Evolutionary conservation across 2,113 vertebrate genomes (phyloP).

Genomic region (Casuarius casuarius): DNA sequence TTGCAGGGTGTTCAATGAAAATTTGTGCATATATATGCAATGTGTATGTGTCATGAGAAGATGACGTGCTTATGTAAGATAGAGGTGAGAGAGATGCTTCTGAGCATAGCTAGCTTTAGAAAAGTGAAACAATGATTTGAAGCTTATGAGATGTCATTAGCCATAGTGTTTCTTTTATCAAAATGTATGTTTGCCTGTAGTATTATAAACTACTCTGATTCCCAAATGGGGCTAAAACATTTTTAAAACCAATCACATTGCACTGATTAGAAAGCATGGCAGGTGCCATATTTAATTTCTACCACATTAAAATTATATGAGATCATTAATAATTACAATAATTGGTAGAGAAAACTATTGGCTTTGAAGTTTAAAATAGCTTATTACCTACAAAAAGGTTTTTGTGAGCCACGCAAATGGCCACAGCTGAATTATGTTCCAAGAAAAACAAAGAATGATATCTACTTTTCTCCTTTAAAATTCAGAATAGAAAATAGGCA

Average conservation of each 20-base stretch:
- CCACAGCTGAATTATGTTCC: background rate
- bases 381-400: background rate
- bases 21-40: background rate
- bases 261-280: background rate
- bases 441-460: background rate
- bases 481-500: background rate
- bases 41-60: background rate
- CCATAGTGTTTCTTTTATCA: background rate
- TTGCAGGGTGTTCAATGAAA: background rate
- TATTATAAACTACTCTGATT: background rate
- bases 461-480: background rate
- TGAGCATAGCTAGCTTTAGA: background rate
- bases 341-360: background rate
- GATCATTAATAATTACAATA: background rate
- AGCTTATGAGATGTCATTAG: background rate
- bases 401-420: background rate
- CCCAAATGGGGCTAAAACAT: background rate
- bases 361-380: background rate
- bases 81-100: background rate
- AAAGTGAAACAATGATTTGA: background rate
- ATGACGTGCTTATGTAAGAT: background rate
- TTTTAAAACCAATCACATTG: background rate
- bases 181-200: background rate
- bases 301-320: conserved; percentile 4
- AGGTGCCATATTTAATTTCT: background rate